Conservation (phyloP, 2,888 invertebrate species). For the Leuctra nigra region DNA sequence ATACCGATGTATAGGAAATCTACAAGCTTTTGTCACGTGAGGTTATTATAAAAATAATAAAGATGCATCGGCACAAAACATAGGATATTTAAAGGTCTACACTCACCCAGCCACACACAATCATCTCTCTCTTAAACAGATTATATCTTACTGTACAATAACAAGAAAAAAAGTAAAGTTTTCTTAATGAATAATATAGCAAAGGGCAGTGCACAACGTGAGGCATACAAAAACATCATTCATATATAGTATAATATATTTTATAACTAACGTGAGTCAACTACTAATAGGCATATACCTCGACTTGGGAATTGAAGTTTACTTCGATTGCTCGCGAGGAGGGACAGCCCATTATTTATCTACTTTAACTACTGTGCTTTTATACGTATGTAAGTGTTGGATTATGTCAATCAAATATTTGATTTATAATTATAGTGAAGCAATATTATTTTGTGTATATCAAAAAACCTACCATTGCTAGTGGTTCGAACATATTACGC, state of each 20-base stretch:
- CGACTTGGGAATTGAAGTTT: no score
- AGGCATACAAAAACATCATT: slow-evolving; percentile 27
- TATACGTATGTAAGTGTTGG: slow-evolving; percentile 11
- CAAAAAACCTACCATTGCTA: not conserved
- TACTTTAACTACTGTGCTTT: slow-evolving; percentile 23
- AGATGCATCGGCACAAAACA: slow-evolving; percentile 26
- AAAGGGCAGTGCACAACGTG: slow-evolving; percentile 28
- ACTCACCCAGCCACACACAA: slow-evolving; percentile 10
- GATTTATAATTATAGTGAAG: not conserved
- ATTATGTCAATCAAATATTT: not conserved
- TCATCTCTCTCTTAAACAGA: slow-evolving; percentile 25
- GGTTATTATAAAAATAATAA: not conserved
- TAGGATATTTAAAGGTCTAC: slow-evolving; percentile 20
- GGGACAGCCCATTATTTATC: no score
- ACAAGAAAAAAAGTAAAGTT: slow-evolving; percentile 29
- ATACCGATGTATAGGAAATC: no score
- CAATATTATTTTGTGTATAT: not conserved
- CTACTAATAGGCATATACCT: slow-evolving; percentile 11
- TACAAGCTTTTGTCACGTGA: no score
- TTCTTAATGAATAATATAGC: slow-evolving; percentile 27
- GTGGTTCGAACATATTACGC: not conserved
- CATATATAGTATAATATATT: slow-evolving; percentile 24
- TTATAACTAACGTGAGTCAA: slow-evolving; percentile 24
- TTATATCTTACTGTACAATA: slow-evolving; percentile 29
- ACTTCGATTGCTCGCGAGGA: no score